A percentile compares a stretch with the other conserved stretches of the same genome.
Evolutionary conservation across 1,140 invertebrate genomes (phyloP).

Genomic region (Papilio xuthus): DNA sequence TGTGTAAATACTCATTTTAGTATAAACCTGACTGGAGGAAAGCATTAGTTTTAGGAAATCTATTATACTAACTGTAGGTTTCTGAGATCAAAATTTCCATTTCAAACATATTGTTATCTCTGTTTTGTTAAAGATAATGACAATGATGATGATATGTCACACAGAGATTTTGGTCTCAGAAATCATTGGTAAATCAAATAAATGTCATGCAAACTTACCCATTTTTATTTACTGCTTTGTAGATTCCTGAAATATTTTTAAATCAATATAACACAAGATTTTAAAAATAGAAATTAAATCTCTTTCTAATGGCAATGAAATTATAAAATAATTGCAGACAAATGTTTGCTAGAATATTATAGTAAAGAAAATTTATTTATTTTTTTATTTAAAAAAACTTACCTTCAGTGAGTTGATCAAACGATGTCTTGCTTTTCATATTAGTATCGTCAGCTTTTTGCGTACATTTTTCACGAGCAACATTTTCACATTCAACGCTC

Average conservation of each 20-base stretch:
- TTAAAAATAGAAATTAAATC: constrained; percentile 31
- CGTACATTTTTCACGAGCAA: neutral
- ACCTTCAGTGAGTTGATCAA: constrained; percentile 61
- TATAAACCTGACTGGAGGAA: constrained; percentile 58
- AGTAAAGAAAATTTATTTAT: too few species aligned
- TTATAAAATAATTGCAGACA: too few species aligned
- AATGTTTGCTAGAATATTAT: too few species aligned
- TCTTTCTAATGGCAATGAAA: constrained; percentile 10
- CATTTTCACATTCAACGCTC: neutral
- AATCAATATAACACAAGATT: neutral
- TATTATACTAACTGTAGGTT: constrained; percentile 24
- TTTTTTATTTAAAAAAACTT: constrained; percentile 20
- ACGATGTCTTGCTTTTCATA: constrained; percentile 38
- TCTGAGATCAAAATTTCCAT: too few species aligned
- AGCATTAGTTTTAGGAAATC: constrained; percentile 36
- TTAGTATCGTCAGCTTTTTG: constrained; percentile 38
- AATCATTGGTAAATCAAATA: too few species aligned
- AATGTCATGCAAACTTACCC: constrained; percentile 57
- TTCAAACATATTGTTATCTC: too few species aligned
- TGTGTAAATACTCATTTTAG: constrained; percentile 61
- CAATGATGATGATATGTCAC: too few species aligned
- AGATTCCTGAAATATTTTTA: constrained; percentile 64
- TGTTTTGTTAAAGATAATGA: too few species aligned
- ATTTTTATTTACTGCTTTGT: constrained; percentile 60
- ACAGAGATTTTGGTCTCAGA: too few species aligned